Conservation (phyloP, 1,140 invertebrate species). For the Saccostrea glomerata region DNA sequence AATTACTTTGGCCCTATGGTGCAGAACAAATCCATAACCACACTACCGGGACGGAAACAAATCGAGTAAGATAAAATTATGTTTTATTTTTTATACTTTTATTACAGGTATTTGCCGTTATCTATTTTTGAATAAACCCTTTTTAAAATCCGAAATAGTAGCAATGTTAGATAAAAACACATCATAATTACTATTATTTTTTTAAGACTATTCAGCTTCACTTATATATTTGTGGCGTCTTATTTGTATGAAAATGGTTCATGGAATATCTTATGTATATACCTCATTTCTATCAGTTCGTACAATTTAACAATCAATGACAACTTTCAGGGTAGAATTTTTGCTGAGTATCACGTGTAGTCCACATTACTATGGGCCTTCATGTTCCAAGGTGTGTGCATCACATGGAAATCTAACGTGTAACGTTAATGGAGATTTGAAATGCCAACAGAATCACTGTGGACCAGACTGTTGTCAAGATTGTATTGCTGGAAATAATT, state of each 20-base stretch:
- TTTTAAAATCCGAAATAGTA: too few relatives aligned
- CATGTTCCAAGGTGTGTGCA: background rate
- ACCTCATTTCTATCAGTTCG: too few relatives aligned
- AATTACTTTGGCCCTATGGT: background rate
- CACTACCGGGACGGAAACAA: background rate
- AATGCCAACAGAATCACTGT: conserved; percentile 6
- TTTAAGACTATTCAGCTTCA: too few relatives aligned
- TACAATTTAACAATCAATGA: too few relatives aligned
- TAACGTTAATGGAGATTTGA: conserved; percentile 2
- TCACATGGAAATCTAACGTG: conserved; percentile 19
- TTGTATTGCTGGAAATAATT: conserved; percentile 2
- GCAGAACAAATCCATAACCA: conserved; percentile 1
- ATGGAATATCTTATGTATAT: too few relatives aligned
- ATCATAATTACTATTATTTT: too few relatives aligned
- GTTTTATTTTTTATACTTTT: too few relatives aligned
- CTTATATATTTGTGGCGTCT: too few relatives aligned
- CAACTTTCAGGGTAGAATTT: background rate
- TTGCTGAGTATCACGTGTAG: conserved; percentile 1
- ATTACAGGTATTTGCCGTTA: too few relatives aligned
- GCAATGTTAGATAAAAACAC: too few relatives aligned
- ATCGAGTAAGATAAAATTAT: background rate
- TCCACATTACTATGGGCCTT: conserved; percentile 20
- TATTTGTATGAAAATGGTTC: too few relatives aligned
- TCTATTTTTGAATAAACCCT: background rate
- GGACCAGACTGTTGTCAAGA: conserved; percentile 39